Evolutionary conservation across 2,113 vertebrate species (phyloP), one percentile per base, ranked within the genome.

Genomic region (Silurus meridionalis): DNA sequence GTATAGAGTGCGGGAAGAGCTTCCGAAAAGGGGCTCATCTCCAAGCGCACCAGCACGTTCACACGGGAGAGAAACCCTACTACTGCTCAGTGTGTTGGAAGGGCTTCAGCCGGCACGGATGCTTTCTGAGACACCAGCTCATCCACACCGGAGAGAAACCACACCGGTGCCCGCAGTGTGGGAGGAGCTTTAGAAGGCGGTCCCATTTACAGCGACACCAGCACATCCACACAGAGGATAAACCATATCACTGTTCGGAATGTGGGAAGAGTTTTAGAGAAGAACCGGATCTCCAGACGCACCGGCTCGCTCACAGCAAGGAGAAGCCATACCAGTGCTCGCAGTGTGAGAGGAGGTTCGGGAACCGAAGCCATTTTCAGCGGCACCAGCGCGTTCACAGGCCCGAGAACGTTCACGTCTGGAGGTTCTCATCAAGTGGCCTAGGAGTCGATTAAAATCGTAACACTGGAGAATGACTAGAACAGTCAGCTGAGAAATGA

Each of bases 131-230:
- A 52, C 71, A 74, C 13, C 71, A 74, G 71, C 71, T 50, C 71
- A 74, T 74, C 23, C 71, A 74, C 71, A 74, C 71, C 6, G 71
- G 71, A 74, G 71, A 74, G 71, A 74, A 50, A 19, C 48, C 71
- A 21, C 13, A 52, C 52, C 71, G 6, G 8, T 74, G 71, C 9
- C 48, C 48, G 1, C 71, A 74, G 48, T 74, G 71, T 74, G 48
- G 71, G 8, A 50, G 48, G 9, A 52, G 48, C 1, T 74, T 74
- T 6, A 74, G 69, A 46, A 72, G 69, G 69, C 69, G 69, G 4
- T 72, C 15, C 50, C 69, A 72, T 50, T 72, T 72, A 72, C 69
- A 50, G 69, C 69, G 69, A 21, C 69, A 72, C 46, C 69, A 72
- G 17, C 69, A 72, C 46, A 48, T 72, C 10, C 69, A 72, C 69